These are phyloP conservation scores for Bombyx mori DNA, from an alignment of 1,140 invertebrate genomes.

Conservation along the genomic window ASM3026992v2 NC_085120.1:3396001-3396500, in stretches of 20 bases:
- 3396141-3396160: slow-evolving; percentile 61
- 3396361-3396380: too few species aligned
- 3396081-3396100: slow-evolving; percentile 23
- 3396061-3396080: too few species aligned
- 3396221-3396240: slow-evolving; percentile 58
- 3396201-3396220: slow-evolving; percentile 52
- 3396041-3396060: too few species aligned
- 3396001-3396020: neutral
- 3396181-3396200: slow-evolving; percentile 49
- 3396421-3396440: too few species aligned
- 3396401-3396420: too few species aligned
- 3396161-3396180: slow-evolving; percentile 52
- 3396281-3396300: slow-evolving; percentile 9
- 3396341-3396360: slow-evolving; percentile 1
- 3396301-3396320: slow-evolving; percentile 16
- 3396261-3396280: slow-evolving; percentile 32
- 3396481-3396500: too few species aligned
- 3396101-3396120: slow-evolving; percentile 42
- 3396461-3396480: too few species aligned
- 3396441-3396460: too few species aligned
- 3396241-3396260: slow-evolving; percentile 49
- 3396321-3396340: slow-evolving; percentile 17
- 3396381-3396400: too few species aligned
- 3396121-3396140: slow-evolving; percentile 60
- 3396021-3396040: too few species aligned